phyloP scores from a whole-genome alignment of 2,797 vertebrate genomes.

The Myotis myotis region DNA sequence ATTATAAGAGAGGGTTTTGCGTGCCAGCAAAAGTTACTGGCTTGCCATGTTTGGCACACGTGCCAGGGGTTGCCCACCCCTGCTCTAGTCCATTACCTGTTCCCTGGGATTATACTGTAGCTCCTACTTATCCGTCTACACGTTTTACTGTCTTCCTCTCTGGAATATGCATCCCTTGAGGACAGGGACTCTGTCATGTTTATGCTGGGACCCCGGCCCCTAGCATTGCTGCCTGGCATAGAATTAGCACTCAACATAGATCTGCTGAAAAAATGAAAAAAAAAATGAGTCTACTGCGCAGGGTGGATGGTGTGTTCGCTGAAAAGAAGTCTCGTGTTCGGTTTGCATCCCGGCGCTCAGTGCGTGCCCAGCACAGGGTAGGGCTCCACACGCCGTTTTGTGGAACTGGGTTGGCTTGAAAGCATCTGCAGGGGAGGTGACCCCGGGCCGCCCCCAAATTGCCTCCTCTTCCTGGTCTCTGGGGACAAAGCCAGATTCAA shows the following conservation, averaged over 20 bases:
- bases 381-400: not conserved
- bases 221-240: not conserved
- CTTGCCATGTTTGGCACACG: too few relatives aligned
- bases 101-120: not conserved
- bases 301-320: not conserved
- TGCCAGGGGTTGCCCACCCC: too few relatives aligned
- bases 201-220: not conserved
- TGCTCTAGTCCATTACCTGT: not conserved
- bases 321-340: not conserved
- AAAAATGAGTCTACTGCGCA: not conserved
- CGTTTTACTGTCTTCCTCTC: not conserved
- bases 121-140: not conserved
- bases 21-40: too few relatives aligned
- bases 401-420: not conserved
- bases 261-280: not conserved
- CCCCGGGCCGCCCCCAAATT: not conserved
- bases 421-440: not conserved
- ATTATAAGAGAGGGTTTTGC: too few relatives aligned
- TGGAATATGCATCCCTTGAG: not conserved
- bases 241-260: not conserved
- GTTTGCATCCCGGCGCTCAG: not conserved
- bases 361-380: not conserved
- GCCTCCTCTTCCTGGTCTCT: not conserved
- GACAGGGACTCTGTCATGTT: not conserved
- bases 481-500: conserved; percentile 7